Percentiles rank a stretch among this genome's conserved stretches.
Evolutionary conservation across 1,140 invertebrate species (phyloP).

Genomic region (Caerostris extrusa): DNA sequence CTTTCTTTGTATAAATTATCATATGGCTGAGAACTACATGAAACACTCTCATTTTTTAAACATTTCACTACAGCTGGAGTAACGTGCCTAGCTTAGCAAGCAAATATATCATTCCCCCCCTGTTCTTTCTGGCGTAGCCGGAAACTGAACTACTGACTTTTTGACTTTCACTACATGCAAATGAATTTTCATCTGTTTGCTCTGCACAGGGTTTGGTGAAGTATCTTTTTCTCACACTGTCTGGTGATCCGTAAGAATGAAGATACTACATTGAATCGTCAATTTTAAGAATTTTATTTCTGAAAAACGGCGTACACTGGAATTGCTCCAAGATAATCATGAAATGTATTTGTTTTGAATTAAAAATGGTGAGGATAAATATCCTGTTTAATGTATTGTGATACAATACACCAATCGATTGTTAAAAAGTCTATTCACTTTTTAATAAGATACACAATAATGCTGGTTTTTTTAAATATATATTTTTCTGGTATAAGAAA

Average conservation of each 20-base stretch:
- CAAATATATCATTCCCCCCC: not conserved
- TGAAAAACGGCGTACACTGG: not conserved
- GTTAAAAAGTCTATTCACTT: no score
- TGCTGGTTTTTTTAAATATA: no score
- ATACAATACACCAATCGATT: no score
- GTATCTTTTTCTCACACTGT: not conserved
- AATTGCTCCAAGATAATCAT: no score
- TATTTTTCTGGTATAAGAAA: no score
- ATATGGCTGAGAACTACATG: slow-evolving; percentile 17
- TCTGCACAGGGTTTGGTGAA: not conserved
- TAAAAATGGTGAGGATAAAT: no score
- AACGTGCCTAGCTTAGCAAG: not conserved
- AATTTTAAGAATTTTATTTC: slow-evolving; percentile 13
- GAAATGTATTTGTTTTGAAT: no score
- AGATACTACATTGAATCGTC: not conserved
- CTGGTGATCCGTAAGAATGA: not conserved
- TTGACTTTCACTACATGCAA: slow-evolving; percentile 60
- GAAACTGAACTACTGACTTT: slow-evolving; percentile 21
- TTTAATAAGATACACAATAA: no score
- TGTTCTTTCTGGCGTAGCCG: not conserved
- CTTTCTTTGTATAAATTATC: slow-evolving; percentile 40
- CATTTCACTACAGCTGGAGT: not conserved
- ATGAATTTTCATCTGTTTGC: slow-evolving; percentile 51
- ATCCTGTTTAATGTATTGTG: no score
- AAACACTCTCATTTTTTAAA: slow-evolving; percentile 59